Conservation (phyloP, 2,888 invertebrate species). For the Drosophila mettleri region DNA sequence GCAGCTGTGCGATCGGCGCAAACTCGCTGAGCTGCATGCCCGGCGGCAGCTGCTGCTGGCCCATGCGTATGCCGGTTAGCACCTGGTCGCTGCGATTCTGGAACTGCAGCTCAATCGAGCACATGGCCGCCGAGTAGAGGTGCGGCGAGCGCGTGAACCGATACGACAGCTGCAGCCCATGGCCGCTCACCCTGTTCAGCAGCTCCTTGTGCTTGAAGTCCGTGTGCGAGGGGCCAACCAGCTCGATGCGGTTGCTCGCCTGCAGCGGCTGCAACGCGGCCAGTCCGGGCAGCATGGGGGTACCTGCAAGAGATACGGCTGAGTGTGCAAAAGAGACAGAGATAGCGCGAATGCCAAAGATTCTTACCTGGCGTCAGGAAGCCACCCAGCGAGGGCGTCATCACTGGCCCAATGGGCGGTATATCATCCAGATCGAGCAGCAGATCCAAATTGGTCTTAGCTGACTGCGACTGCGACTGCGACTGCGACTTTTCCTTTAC, state of each 20-base stretch:
- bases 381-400: slow-evolving; percentile 93
- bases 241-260: slow-evolving; percentile 85
- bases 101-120: slow-evolving; percentile 92
- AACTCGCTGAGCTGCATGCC: slow-evolving; percentile 92
- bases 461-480: slow-evolving; percentile 47
- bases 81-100: slow-evolving; percentile 88
- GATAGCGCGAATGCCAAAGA: background rate
- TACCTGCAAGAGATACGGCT: slow-evolving; percentile 54
- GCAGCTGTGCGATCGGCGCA: slow-evolving; percentile 88
- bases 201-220: slow-evolving; percentile 88
- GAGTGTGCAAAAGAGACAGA: background rate
- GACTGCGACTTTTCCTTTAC: background rate
- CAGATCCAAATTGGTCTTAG: slow-evolving; percentile 91
- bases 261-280: slow-evolving; percentile 66
- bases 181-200: slow-evolving; percentile 90
- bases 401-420: slow-evolving; percentile 88
- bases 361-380: slow-evolving; percentile 88
- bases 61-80: slow-evolving; percentile 86
- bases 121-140: slow-evolving; percentile 92
- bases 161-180: slow-evolving; percentile 88
- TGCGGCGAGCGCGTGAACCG: slow-evolving; percentile 93
- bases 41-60: slow-evolving; percentile 86
- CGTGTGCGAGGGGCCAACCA: slow-evolving; percentile 87
- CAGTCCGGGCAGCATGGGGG: slow-evolving; percentile 63
- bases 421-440: slow-evolving; percentile 92